Conservation (phyloP, 2,888 invertebrate genomes). For the Iphiclides podalirius region DNA sequence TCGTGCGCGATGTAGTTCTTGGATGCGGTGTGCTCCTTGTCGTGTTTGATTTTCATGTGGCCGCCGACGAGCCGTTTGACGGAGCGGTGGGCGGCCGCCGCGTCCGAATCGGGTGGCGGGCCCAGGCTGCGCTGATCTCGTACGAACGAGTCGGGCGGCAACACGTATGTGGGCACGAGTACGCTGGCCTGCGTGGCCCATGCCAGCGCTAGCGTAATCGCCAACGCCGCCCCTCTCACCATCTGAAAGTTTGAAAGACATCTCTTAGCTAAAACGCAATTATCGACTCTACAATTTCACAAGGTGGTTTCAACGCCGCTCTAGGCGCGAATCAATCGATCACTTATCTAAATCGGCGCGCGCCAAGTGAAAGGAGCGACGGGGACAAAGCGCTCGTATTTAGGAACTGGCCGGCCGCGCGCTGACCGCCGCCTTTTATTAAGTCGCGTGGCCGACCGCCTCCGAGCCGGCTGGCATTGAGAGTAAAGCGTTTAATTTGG, state of each 20-base stretch:
- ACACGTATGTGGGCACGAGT: constrained; percentile 75
- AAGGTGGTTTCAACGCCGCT: constrained; percentile 3
- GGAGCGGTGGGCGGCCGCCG: constrained; percentile 74
- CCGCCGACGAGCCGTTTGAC: constrained; percentile 85
- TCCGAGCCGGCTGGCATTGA: constrained; percentile 75
- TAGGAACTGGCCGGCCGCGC: constrained; percentile 68
- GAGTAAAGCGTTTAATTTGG: constrained; percentile 75
- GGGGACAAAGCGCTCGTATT: constrained; percentile 67
- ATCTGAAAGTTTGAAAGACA: constrained; percentile 74
- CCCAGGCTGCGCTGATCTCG: constrained; percentile 74
- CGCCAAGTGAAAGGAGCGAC: constrained; percentile 72
- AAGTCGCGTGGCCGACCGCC: constrained; percentile 62
- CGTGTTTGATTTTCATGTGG: constrained; percentile 77
- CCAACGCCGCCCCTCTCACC: constrained; percentile 78
- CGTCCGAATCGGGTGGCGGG: constrained; percentile 47
- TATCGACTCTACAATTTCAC: constrained; percentile 16
- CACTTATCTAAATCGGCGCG: constrained; percentile 71
- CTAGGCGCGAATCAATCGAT: constrained; percentile 36
- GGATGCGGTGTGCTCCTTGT: constrained; percentile 62
- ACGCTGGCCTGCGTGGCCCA: constrained; percentile 68
- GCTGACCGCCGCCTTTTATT: constrained; percentile 72
- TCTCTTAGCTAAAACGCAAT: constrained; percentile 46
- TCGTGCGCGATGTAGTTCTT: constrained; percentile 63
- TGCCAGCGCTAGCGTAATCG: constrained; percentile 71
- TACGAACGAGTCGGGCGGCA: constrained; percentile 77